Evolutionary conservation across 1,140 invertebrate genomes (phyloP).

Genomic region (Heliconius himera): DNA sequence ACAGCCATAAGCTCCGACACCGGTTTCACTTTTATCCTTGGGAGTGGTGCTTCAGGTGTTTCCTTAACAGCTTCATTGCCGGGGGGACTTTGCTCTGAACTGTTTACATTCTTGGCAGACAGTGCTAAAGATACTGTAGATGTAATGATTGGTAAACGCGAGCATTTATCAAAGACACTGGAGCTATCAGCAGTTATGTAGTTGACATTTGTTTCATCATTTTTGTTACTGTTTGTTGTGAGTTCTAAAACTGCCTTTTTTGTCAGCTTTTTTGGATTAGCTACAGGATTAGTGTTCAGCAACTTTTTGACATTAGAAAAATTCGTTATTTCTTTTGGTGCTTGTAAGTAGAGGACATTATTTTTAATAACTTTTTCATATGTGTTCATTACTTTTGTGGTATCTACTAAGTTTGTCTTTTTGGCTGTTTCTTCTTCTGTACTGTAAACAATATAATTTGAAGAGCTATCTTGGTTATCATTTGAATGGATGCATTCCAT

Average conservation of each 20-base stretch:
- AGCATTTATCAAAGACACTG: not conserved
- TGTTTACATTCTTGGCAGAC: slow-evolving; percentile 15
- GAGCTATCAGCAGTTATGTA: not conserved
- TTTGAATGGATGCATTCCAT: not conserved
- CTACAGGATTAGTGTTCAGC: slow-evolving; percentile 65
- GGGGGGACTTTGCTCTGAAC: not conserved
- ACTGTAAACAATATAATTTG: not conserved
- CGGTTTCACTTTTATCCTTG: slow-evolving; percentile 70
- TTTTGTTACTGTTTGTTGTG: not conserved
- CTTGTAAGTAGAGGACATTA: slow-evolving; percentile 18
- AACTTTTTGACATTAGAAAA: slow-evolving; percentile 44
- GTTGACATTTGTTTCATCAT: not conserved
- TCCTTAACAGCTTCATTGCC: not conserved
- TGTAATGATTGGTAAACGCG: slow-evolving; percentile 54
- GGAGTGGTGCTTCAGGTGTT: slow-evolving; percentile 17
- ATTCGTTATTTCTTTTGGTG: slow-evolving; percentile 9
- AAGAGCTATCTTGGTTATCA: not conserved
- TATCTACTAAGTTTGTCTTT: not conserved
- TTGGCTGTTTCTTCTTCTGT: not conserved
- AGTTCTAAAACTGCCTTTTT: slow-evolving; percentile 45
- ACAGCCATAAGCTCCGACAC: slow-evolving; percentile 61
- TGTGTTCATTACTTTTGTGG: not conserved
- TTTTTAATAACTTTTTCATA: slow-evolving; percentile 18
- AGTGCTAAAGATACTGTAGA: slow-evolving; percentile 55
- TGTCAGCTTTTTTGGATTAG: slow-evolving; percentile 69